Conservation (phyloP, 2,113 vertebrate species). For the Bubo bubo region DNA sequence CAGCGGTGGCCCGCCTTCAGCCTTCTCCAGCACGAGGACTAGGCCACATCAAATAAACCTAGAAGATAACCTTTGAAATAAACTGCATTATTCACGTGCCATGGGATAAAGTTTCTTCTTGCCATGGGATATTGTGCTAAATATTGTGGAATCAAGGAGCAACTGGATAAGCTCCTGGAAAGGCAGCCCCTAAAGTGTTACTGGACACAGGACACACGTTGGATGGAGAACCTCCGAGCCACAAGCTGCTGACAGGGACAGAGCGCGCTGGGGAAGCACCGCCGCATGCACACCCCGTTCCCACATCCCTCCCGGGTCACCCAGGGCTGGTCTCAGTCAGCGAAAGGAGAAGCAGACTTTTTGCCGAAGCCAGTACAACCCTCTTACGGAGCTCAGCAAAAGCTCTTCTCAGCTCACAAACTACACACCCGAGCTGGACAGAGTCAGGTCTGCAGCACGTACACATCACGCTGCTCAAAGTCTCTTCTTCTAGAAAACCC, state of each 20-base stretch:
- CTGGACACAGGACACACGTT: not conserved
- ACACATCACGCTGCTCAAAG: not conserved
- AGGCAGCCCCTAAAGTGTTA: not conserved
- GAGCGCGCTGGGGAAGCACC: not conserved
- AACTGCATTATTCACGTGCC: not conserved
- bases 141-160: not conserved
- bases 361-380: not conserved
- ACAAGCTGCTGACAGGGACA: not conserved
- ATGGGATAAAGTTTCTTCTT: not conserved
- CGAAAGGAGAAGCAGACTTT: not conserved
- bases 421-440: too few species aligned
- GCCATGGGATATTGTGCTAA: not conserved
- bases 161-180: not conserved
- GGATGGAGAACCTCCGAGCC: not conserved
- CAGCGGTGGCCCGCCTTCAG: not conserved
- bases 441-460: not conserved
- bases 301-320: not conserved
- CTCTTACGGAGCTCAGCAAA: not conserved
- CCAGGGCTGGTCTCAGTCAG: not conserved
- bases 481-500: not conserved
- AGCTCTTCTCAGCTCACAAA: not conserved
- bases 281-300: accelerated
- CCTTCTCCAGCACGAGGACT: not conserved
- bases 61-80: not conserved
- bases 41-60: not conserved